Evolutionary conservation across 2,888 invertebrate genomes (phyloP).

Genomic region (Cerceris ruficornis): DNA sequence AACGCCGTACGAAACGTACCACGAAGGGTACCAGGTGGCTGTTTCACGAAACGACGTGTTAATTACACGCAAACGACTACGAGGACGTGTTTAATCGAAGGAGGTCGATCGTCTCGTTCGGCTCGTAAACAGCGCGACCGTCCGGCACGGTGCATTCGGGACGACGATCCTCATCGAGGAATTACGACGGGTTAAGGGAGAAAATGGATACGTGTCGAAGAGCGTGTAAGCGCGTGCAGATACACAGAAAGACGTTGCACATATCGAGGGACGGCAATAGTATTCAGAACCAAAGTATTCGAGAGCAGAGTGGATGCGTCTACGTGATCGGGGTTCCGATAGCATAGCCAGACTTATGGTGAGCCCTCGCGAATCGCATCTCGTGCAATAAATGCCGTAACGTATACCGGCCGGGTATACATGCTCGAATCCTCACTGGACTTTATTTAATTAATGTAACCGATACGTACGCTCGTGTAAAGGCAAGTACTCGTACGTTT

Average conservation of each 20-base stretch:
- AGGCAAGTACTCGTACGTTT: slow-evolving; percentile 54
- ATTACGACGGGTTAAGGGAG: slow-evolving; percentile 40
- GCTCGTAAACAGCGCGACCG: slow-evolving; percentile 52
- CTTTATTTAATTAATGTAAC: slow-evolving; percentile 73
- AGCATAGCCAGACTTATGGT: slow-evolving; percentile 70
- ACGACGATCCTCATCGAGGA: slow-evolving; percentile 35
- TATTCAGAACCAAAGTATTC: slow-evolving; percentile 64
- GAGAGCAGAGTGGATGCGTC: slow-evolving; percentile 64
- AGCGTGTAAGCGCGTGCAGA: slow-evolving; percentile 17
- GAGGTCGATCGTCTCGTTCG: slow-evolving; percentile 59
- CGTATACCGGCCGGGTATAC: slow-evolving; percentile 39
- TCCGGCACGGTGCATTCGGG: slow-evolving; percentile 9
- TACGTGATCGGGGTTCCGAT: slow-evolving; percentile 75
- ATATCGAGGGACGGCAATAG: slow-evolving; percentile 52
- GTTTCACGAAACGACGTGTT: slow-evolving; percentile 58
- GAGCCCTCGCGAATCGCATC: slow-evolving; percentile 61
- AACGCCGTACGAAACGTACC: too few relatives aligned
- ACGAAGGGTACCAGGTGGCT: slow-evolving; percentile 22
- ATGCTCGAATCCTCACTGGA: slow-evolving; percentile 44
- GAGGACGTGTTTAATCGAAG: slow-evolving; percentile 61
- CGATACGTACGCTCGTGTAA: slow-evolving; percentile 64
- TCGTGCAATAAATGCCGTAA: slow-evolving; percentile 63
- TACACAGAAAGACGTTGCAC: slow-evolving; percentile 25
- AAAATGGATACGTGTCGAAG: slow-evolving; percentile 36
- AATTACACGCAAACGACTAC: slow-evolving; percentile 54